Conservation (phyloP, 2,888 invertebrate species). For the Leptopilina myrica region DNA sequence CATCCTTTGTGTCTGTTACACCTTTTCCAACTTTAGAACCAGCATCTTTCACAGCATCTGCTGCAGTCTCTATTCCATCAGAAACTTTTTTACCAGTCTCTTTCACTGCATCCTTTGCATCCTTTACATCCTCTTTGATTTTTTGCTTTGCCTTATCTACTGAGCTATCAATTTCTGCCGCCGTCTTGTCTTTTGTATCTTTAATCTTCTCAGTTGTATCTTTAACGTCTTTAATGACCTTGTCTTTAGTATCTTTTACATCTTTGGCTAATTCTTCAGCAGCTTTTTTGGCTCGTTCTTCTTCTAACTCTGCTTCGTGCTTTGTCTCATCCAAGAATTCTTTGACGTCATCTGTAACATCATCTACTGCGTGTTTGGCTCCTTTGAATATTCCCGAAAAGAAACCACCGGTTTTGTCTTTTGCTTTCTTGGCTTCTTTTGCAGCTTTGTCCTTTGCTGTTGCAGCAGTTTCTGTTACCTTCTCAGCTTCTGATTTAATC, state of each 20-base stretch:
- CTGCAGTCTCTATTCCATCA: constrained; percentile 43
- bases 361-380: constrained; percentile 68
- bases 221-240: no score
- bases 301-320: constrained; percentile 54
- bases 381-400: constrained; percentile 61
- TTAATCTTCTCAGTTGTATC: constrained; percentile 62
- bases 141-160: constrained; percentile 51
- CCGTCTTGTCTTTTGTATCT: constrained; percentile 62
- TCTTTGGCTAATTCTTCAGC: constrained; percentile 66
- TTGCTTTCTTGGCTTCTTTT: constrained; percentile 53
- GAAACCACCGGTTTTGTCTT: constrained; percentile 57
- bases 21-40: constrained; percentile 40
- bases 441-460: constrained; percentile 48
- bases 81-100: background rate
- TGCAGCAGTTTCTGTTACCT: constrained; percentile 55
- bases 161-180: background rate
- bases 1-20: no score
- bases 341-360: constrained; percentile 58
- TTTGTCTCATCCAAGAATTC: constrained; percentile 62
- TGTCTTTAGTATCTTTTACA: constrained; percentile 44
- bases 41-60: constrained; percentile 48
- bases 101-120: constrained; percentile 57
- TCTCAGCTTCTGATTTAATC: constrained; percentile 42
- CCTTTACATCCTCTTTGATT: constrained; percentile 57
- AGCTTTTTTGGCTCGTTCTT: constrained; percentile 49